Evolutionary conservation across 2,797 vertebrate genomes (phyloP), one percentile per base, ranked within the genome.

Genomic region (Tarsius wallacei): DNA sequence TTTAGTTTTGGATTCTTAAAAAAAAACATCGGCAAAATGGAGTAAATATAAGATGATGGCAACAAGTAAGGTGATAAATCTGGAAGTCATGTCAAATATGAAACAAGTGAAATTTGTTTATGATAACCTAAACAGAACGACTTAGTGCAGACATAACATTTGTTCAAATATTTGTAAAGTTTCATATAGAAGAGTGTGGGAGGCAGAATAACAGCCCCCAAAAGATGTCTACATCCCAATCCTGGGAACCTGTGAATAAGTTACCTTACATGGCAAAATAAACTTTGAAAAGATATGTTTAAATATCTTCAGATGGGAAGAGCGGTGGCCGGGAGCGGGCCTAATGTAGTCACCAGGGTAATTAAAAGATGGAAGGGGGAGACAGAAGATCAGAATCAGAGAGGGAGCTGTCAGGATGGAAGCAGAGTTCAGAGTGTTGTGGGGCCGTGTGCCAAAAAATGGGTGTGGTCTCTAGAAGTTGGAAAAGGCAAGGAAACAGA

Each of bases 1-100:
- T 81, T 95, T 36, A 77, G 26, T 88, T 77, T 51, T 42, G 47
- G 36, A 87, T 55, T 36, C 84, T 84, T 74, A 73, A 42, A 71
- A 16, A 74, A 57, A 68, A 84, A 76, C 36, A 85, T 7, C 15
- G 0, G 31, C 36, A 87, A 87, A 91, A 68, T 64, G 10, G 5
- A 74, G 31, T 78, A 59, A 78, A 87, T 28, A 81, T 1, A 49
- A 49, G 53, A 86, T 51, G 68, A 14, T 33, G 26, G 15, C n/a
- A 84, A 11, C 0, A 33, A 73, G 71, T 19, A 49, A 12, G 11
- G 33, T 19, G 19, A 80, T 49, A 33, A 73, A 74, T 5, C 28
- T 55, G 49, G 70, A 28, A 57, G 33, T 13, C 26, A 26, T 1
- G 4, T 24, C 31, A 90, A 73, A 61, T 36, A 88, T 19, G 31